Evolutionary conservation across 2,888 invertebrate genomes (phyloP).

Genomic region (Endomychus coccineus): DNA sequence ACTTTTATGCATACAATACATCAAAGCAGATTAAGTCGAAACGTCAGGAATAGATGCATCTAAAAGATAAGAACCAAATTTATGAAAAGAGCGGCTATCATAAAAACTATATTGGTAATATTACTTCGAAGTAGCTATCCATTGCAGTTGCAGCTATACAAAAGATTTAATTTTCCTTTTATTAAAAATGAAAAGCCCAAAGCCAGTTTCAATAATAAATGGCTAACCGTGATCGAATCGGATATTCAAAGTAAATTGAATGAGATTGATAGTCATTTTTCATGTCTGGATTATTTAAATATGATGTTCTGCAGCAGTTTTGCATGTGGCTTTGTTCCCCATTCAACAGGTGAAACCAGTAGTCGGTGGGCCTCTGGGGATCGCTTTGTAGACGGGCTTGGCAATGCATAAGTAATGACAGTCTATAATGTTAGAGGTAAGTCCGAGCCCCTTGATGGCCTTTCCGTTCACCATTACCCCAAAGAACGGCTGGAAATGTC

Average conservation of each 20-base stretch:
- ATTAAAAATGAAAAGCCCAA: too few species aligned
- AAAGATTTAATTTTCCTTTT: too few species aligned
- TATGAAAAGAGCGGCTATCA: too few species aligned
- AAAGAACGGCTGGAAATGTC: background rate
- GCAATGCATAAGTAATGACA: slow-evolving; percentile 58
- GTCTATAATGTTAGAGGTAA: slow-evolving; percentile 38
- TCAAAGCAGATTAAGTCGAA: too few species aligned
- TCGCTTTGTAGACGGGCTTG: slow-evolving; percentile 48
- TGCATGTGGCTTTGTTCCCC: slow-evolving; percentile 26
- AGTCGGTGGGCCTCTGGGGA: slow-evolving; percentile 41
- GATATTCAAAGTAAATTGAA: slow-evolving; percentile 20
- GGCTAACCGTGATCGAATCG: slow-evolving; percentile 11
- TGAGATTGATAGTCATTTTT: slow-evolving; percentile 23
- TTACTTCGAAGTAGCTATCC: too few species aligned
- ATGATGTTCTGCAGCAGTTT: slow-evolving; percentile 11
- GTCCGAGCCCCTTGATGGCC: slow-evolving; percentile 13
- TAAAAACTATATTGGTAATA: too few species aligned
- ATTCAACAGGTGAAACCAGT: slow-evolving; percentile 41
- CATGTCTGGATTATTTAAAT: slow-evolving; percentile 21
- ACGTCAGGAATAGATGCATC: too few species aligned
- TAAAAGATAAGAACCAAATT: too few species aligned
- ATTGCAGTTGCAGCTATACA: too few species aligned
- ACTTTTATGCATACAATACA: too few species aligned
- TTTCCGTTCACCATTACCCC: slow-evolving; percentile 10
- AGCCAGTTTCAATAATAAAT: too few species aligned